phyloP scores from a whole-genome alignment of 2,113 vertebrate genomes.

The Neolamprologus devosi region DNA sequence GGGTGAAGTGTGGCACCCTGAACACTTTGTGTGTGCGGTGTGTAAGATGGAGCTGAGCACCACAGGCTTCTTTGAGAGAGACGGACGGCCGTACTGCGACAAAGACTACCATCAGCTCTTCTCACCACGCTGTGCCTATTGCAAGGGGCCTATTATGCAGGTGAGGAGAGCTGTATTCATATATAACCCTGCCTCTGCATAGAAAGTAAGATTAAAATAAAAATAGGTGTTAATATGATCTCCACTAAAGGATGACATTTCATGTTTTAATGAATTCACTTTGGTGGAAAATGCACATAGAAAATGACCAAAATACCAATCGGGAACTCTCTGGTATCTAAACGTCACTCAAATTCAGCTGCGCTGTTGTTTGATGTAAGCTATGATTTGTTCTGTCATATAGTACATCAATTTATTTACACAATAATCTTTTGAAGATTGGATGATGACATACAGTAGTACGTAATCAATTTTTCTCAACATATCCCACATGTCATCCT shows the following conservation, averaged over 20 bases:
- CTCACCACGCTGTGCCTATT: slow-evolving; percentile 83
- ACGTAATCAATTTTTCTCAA: not conserved
- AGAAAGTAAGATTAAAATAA: not conserved
- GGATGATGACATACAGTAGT: not conserved
- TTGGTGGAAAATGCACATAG: not conserved
- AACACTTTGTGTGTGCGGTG: slow-evolving; percentile 80
- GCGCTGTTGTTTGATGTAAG: not conserved
- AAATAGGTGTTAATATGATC: not conserved
- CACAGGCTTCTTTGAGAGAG: slow-evolving; percentile 80
- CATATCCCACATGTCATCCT: not conserved
- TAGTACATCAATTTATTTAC: not conserved
- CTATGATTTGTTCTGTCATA: not conserved
- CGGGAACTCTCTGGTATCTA: not conserved
- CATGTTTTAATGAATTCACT: not conserved
- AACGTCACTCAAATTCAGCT: not conserved
- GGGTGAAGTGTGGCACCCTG: slow-evolving; percentile 82
- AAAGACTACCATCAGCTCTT: slow-evolving; percentile 82
- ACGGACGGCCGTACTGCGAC: slow-evolving; percentile 74
- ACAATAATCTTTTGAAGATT: not conserved
- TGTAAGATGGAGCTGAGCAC: slow-evolving; percentile 76
- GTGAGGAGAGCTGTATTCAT: slow-evolving; percentile 37
- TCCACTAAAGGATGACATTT: not conserved
- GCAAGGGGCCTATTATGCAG: slow-evolving; percentile 74
- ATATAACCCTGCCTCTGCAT: not conserved
- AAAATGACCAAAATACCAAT: not conserved